Evolutionary conservation across 2,797 vertebrate genomes (phyloP).

Genomic region (Lycodopsis pacificus): DNA sequence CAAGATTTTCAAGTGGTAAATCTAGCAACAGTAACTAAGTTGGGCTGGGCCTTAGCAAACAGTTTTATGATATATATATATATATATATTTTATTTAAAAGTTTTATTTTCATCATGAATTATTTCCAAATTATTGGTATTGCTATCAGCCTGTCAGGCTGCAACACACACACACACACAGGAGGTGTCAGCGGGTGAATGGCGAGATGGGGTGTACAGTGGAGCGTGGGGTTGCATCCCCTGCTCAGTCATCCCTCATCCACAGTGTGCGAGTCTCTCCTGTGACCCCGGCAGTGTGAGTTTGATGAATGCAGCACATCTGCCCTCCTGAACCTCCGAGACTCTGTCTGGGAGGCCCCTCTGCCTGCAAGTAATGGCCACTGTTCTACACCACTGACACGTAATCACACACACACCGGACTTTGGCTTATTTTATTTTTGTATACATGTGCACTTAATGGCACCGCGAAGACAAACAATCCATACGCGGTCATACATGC

Average conservation of each 20-base stretch:
- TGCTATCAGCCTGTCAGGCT: neutral
- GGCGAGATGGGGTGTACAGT: conserved; percentile 71
- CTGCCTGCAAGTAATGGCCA: conserved; percentile 87
- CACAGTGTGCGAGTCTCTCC: conserved; percentile 89
- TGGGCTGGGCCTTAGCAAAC: neutral
- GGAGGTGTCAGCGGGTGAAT: conserved; percentile 50
- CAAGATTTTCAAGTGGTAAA: neutral
- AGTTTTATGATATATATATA: neutral
- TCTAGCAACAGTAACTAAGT: neutral
- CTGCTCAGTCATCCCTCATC: conserved; percentile 88
- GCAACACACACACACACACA: neutral
- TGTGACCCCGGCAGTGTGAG: conserved; percentile 85
- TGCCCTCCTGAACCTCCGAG: conserved; percentile 90
- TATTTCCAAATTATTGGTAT: neutral
- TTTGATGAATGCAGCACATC: conserved; percentile 93
- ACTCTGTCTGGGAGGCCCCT: conserved; percentile 85
- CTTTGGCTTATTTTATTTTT: conserved; percentile 35
- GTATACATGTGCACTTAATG: conserved; percentile 15
- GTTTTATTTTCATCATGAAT: neutral
- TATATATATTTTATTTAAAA: too few species aligned
- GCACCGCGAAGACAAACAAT: conserved; percentile 31
- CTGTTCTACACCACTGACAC: conserved; percentile 89
- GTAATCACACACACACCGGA: conserved; percentile 54
- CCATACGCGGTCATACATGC: conserved; percentile 21
- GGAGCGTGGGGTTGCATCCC: conserved; percentile 81